These are phyloP conservation scores for Agonopterix subpropinquella DNA, from an alignment of 2,888 invertebrate species.

Conservation along the genomic window DNA sequence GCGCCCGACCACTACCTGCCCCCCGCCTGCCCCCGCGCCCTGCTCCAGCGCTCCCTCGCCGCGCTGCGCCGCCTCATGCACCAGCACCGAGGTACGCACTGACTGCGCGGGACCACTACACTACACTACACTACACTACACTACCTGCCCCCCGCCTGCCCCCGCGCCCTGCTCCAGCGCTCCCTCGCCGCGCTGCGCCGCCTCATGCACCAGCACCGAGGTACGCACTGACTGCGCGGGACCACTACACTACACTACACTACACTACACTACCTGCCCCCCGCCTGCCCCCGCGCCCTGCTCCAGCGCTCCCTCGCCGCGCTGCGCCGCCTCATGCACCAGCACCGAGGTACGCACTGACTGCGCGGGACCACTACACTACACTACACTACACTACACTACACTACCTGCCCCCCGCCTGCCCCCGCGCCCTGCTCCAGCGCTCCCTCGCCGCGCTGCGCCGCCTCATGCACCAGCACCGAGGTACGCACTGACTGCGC, in stretches of 20 bases:
- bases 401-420: slow-evolving; percentile 29
- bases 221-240: not conserved
- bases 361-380: slow-evolving; percentile 2
- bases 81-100: slow-evolving; percentile 3
- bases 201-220: slow-evolving; percentile 17
- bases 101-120: slow-evolving; percentile 1
- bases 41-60: slow-evolving; percentile 9
- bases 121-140: too few relatives aligned
- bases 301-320: slow-evolving; percentile 10
- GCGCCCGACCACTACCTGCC: slow-evolving; percentile 31
- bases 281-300: slow-evolving; percentile 14
- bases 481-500: too few relatives aligned
- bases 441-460: slow-evolving; percentile 12
- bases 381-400: too few relatives aligned
- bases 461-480: slow-evolving; percentile 19
- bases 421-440: slow-evolving; percentile 13
- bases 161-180: slow-evolving; percentile 14
- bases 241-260: too few relatives aligned
- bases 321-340: slow-evolving; percentile 21
- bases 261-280: slow-evolving; percentile 29
- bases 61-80: slow-evolving; percentile 21
- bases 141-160: slow-evolving; percentile 26
- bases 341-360: not conserved
- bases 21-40: slow-evolving; percentile 20
- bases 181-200: slow-evolving; percentile 13